A percentile compares a stretch with the other conserved stretches of the same genome.
phyloP scores from a whole-genome alignment of 2,888 invertebrate species.

The Pantelozetes paolii region DNA sequence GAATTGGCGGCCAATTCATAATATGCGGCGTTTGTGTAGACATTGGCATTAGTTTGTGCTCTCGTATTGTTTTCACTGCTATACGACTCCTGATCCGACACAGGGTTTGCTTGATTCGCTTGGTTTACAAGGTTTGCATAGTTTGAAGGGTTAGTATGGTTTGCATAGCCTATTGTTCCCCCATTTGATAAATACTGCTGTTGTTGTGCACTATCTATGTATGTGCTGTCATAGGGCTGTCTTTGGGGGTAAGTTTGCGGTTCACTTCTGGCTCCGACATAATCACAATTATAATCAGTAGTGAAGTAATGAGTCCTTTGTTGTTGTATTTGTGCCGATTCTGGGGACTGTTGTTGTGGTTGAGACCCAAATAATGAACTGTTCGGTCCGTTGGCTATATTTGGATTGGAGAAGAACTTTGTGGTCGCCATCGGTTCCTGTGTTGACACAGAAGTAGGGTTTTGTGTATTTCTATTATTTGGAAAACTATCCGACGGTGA shows the following conservation, averaged over 20 bases:
- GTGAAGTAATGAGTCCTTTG: conserved; percentile 26
- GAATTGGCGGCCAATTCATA: conserved; percentile 18
- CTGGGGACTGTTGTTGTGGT: conserved; percentile 9
- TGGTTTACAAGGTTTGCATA: background rate
- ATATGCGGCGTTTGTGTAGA: background rate
- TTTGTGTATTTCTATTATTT: background rate
- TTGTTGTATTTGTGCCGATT: background rate
- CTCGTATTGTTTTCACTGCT: conserved; percentile 2
- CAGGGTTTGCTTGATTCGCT: background rate
- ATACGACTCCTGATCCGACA: conserved; percentile 7
- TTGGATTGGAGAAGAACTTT: conserved; percentile 15
- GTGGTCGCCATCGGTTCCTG: conserved; percentile 28
- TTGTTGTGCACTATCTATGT: conserved; percentile 31
- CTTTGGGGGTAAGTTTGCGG: conserved; percentile 18
- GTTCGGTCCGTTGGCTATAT: conserved; percentile 14
- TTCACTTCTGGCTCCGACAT: conserved; percentile 26
- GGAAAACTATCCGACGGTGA: conserved; percentile 26
- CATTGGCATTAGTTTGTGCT: background rate
- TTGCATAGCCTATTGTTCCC: conserved; percentile 30
- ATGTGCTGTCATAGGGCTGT: conserved; percentile 22
- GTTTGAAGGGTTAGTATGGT: conserved; percentile 2
- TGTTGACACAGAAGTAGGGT: conserved; percentile 14
- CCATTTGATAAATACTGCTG: conserved; percentile 27
- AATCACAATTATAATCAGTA: conserved; percentile 31
- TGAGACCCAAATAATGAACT: background rate